Evolutionary conservation across 2,113 vertebrate species (phyloP), one percentile per base, ranked within the genome.

Genomic region (Tapirus terrestris): DNA sequence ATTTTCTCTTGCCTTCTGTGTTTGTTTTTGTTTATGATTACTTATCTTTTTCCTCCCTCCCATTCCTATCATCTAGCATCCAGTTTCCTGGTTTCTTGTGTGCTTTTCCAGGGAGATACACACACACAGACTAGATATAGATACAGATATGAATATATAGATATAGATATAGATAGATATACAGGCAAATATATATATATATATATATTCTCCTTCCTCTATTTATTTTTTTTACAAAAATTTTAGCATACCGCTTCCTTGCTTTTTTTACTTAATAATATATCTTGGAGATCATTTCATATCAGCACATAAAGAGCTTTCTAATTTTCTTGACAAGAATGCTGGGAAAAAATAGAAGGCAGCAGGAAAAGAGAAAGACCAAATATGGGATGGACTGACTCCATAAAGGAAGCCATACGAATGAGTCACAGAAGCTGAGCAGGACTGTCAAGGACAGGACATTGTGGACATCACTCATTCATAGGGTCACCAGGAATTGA

Each of bases 71-170:
- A 17, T 5, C 39, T 25, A n/a, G 68, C 12, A 20, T 21, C 67
- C 45, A 67, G 27, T n/a, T 60, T 27, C 60, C 60, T 77, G 53
- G 33, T 53, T 75, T 39, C 73, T 36, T 67, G 58, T 83, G 25
- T 87, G 45, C 70, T 97, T 95, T 94, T 92, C 96, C 94, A 75
- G 33, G 51, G 27, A 95, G 48, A 68, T 27, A 23, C 27, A 29
- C 13, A 61, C 6, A 73, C 18, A 31, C 9, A 58, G 13, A 31
- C 68, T 33, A 45, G 29, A 31, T 43, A 56, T 23, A 10, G 82
- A 14, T 25, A 39, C 4, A n/a, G 65, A 68, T 67, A 67, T 33
- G 33, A 33, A n/a, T n/a, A 70, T 70, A 21, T 18, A n/a, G 31
- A 7, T 51, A 48, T 48, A 48, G 48, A 48, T 39, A n/a, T 3